Evolutionary conservation across 2,113 vertebrate genomes (phyloP).

Genomic region (Notothenia rossii): DNA sequence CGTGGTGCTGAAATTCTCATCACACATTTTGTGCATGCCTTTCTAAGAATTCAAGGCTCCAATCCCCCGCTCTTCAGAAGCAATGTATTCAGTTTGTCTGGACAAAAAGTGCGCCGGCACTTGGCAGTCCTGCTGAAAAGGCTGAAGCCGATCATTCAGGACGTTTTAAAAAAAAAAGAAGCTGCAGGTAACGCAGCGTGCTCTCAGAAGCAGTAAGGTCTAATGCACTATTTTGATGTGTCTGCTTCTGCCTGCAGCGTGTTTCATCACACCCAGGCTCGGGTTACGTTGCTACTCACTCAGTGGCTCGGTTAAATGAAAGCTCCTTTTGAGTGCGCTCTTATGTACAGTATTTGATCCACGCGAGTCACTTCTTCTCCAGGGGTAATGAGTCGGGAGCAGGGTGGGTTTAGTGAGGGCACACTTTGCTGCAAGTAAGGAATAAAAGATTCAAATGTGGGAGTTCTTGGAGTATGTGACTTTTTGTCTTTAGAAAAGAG

Average conservation of each 20-base stretch:
- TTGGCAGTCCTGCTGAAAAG: constrained; percentile 59
- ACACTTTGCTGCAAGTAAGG: neutral
- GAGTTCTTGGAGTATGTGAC: neutral
- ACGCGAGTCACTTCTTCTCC: constrained; percentile 40
- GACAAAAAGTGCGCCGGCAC: constrained; percentile 65
- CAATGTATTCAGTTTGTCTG: constrained; percentile 73
- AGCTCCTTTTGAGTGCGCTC: constrained; percentile 60
- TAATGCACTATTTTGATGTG: constrained; percentile 61
- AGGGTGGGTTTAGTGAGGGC: constrained; percentile 1
- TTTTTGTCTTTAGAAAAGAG: neutral
- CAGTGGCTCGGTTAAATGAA: constrained; percentile 64
- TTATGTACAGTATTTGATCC: constrained; percentile 66
- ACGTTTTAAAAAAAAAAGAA: constrained; percentile 45
- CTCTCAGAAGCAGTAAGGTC: constrained; percentile 61
- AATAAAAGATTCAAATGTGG: constrained; percentile 14
- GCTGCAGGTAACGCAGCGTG: constrained; percentile 59
- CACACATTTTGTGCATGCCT: constrained; percentile 61
- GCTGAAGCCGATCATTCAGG: constrained; percentile 70
- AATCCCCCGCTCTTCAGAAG: constrained; percentile 68
- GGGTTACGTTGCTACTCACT: constrained; percentile 55
- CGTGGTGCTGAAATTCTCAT: constrained; percentile 83
- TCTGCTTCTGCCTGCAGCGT: constrained; percentile 61
- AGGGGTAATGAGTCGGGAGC: constrained; percentile 49
- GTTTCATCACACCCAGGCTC: constrained; percentile 70
- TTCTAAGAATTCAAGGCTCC: constrained; percentile 56